phyloP scores from a whole-genome alignment of 2,888 invertebrate species.

The Pinctada fucata region DNA sequence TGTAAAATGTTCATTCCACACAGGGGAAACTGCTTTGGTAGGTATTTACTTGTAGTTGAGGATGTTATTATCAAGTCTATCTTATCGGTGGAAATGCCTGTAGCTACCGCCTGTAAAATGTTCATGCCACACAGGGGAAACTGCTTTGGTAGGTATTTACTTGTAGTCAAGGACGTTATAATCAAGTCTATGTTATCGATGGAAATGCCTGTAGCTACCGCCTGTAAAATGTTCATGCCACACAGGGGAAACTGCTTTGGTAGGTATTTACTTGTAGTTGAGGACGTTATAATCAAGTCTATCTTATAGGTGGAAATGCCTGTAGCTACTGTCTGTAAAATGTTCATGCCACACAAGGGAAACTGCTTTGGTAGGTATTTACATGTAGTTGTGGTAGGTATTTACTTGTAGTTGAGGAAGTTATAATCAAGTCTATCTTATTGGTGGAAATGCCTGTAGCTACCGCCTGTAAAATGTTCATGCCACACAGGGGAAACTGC shows the following conservation, averaged over 20 bases:
- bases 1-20: slow-evolving; percentile 94
- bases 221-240: slow-evolving; percentile 93
- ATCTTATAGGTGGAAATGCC: slow-evolving; percentile 90
- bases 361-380: slow-evolving; percentile 96
- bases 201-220: slow-evolving; percentile 89
- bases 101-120: slow-evolving; percentile 92
- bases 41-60: slow-evolving; percentile 84
- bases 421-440: slow-evolving; percentile 93
- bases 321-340: slow-evolving; percentile 91
- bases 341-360: slow-evolving; percentile 91
- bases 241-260: slow-evolving; percentile 92
- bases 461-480: slow-evolving; percentile 92
- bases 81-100: slow-evolving; percentile 89
- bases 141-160: slow-evolving; percentile 87
- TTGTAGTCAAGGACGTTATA: slow-evolving; percentile 94
- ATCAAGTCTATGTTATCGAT: slow-evolving; percentile 94
- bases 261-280: slow-evolving; percentile 79
- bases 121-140: slow-evolving; percentile 92
- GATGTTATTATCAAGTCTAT: slow-evolving; percentile 95
- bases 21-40: slow-evolving; percentile 92
- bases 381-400: too few species aligned
- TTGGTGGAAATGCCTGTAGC: slow-evolving; percentile 91
- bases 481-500: slow-evolving; percentile 90
- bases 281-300: slow-evolving; percentile 95
- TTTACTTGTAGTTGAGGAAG: too few species aligned